Evolutionary conservation across 2,888 invertebrate genomes (phyloP).

Genomic region (Micoletzkya japonica): DNA sequence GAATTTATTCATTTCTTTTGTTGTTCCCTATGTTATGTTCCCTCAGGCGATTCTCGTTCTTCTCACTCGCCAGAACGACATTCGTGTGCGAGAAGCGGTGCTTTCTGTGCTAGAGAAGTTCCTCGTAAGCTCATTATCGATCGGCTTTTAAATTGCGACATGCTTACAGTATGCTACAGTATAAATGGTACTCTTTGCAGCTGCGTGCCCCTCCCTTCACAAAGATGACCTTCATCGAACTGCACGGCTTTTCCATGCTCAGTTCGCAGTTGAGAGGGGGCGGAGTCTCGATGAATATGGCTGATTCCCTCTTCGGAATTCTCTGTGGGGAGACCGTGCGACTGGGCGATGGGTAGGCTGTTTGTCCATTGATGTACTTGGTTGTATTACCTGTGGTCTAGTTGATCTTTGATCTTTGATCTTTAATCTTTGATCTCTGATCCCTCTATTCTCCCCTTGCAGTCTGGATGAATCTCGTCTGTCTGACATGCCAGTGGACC

Average conservation of each 20-base stretch:
- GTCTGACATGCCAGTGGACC: constrained; percentile 43
- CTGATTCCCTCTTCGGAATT: constrained; percentile 56
- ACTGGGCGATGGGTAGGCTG: constrained; percentile 49
- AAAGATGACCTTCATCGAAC: constrained; percentile 43
- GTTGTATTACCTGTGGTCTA: no score
- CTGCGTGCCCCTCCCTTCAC: constrained; percentile 42
- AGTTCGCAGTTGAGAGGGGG: constrained; percentile 53
- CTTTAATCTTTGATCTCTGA: not conserved
- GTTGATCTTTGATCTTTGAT: not conserved
- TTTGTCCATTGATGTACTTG: no score
- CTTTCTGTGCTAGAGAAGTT: constrained; percentile 48
- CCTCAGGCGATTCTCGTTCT: constrained; percentile 49
- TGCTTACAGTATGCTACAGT: not conserved
- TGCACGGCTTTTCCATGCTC: constrained; percentile 54
- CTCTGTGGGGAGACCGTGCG: constrained; percentile 54
- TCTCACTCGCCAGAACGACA: constrained; percentile 44
- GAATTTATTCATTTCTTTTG: no score
- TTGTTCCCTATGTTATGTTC: not conserved
- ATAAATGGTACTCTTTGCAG: constrained; percentile 27
- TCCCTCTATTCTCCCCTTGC: not conserved
- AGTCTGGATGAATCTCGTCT: constrained; percentile 51
- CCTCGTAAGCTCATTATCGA: constrained; percentile 33
- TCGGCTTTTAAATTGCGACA: not conserved
- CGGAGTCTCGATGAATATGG: constrained; percentile 40
- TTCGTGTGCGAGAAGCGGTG: constrained; percentile 38